A percentile compares a stretch with the other conserved stretches of the same genome.
phyloP scores from a whole-genome alignment of 2,113 vertebrate genomes.

The Muntiacus muntjak region DNA sequence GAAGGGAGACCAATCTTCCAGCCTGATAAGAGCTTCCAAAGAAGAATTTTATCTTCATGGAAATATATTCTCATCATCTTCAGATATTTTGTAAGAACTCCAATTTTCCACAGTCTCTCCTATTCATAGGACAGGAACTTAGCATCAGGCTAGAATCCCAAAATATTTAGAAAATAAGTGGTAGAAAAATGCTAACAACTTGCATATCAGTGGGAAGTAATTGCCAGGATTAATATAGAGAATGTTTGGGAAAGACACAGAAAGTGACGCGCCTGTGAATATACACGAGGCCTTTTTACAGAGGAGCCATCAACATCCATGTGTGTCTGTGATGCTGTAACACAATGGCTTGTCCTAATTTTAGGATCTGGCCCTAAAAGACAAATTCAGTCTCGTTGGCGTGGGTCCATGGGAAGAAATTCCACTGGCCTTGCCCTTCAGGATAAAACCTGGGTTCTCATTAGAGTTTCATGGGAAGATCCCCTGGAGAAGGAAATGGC shows the following conservation, averaged over 20 bases:
- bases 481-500: too few species aligned
- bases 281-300: not conserved
- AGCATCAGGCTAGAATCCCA: not conserved
- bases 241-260: not conserved
- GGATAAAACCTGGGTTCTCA: not conserved
- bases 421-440: not conserved
- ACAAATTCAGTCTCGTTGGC: not conserved
- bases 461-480: not conserved
- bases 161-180: not conserved
- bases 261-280: not conserved
- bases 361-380: not conserved
- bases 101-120: not conserved
- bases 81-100: not conserved
- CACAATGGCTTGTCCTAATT: not conserved
- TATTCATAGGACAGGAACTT: not conserved
- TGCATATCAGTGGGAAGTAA: not conserved
- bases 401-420: not conserved
- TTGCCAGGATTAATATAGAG: not conserved
- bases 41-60: not conserved
- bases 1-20: not conserved
- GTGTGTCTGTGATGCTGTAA: not conserved
- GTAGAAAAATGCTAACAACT: not conserved
- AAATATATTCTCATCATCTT: not conserved
- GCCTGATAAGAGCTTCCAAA: not conserved
- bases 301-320: not conserved